Evolutionary conservation across 2,113 vertebrate species (phyloP).

Genomic region (Gambusia affinis): DNA sequence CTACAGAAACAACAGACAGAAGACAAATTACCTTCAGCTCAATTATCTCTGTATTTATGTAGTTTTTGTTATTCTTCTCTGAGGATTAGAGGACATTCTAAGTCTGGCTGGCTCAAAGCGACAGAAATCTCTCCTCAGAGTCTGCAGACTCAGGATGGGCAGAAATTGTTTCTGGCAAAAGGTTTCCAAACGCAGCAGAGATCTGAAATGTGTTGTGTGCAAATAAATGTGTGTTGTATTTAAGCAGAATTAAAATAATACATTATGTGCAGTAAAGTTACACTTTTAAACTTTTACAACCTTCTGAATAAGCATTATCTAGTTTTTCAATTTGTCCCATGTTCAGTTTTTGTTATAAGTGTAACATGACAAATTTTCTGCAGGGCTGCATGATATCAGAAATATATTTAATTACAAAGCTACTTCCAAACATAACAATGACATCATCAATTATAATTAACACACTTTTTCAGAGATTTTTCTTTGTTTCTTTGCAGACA

Average conservation of each 20-base stretch:
- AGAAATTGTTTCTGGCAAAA: background rate
- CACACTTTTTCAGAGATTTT: too few relatives aligned
- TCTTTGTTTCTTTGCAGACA: too few relatives aligned
- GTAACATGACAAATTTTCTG: too few relatives aligned
- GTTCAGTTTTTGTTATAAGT: too few relatives aligned
- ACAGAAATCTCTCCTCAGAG: background rate
- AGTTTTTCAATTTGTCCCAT: too few relatives aligned
- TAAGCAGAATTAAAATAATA: background rate
- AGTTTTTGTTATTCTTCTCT: background rate
- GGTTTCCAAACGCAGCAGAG: too few relatives aligned
- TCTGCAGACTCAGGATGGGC: background rate
- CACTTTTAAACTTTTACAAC: background rate
- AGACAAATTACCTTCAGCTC: background rate
- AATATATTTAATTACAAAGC: too few relatives aligned
- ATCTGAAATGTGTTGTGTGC: too few relatives aligned
- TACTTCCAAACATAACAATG: too few relatives aligned
- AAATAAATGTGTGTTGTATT: too few relatives aligned
- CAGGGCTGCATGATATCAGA: too few relatives aligned
- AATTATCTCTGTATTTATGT: background rate
- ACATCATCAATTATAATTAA: too few relatives aligned
- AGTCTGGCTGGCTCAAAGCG: slow-evolving; percentile 1
- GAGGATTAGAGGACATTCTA: background rate
- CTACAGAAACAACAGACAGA: slow-evolving; percentile 71
- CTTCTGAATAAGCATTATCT: background rate
- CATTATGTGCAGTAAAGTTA: background rate